Base-by-base conservation (phyloP, 2,113 vertebrate species). In the Anas platyrhynchos region DNA sequence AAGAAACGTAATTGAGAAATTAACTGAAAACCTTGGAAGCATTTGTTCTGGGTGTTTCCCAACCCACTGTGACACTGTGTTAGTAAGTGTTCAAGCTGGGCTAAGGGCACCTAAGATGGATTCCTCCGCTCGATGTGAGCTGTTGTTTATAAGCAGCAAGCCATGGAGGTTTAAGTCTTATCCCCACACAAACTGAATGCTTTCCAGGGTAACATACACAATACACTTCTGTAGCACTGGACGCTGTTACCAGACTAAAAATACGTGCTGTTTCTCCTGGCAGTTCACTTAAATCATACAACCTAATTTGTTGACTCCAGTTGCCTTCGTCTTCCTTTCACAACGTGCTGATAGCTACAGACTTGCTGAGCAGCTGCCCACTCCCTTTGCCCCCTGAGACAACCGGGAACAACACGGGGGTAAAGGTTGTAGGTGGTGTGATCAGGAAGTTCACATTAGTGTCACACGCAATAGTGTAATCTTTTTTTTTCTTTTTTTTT, bases 381-480 rank as follows among this genome's bases (percentile, higher is more conserved):
- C 41, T 96, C 68, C 31, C 73, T 88, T 94, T 87, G 74, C 72
- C 96, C 86, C 89, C 62, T 83, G 91, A 95, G 91, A 94, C 65
- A 48, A 69, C 29, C 59, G 77, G 62, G 81, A 94, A 89, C 68
- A 78, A 79, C 91, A 54, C 2, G 27, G 96, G 96, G 88, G 68
- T 96, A 88, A 94, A 93, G 83, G 90, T 81, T 97, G 77, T 82
- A 90, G 83, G 69, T 95, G 81, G 69, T 65, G 79, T 56, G 41
- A 85, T 82, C 75, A 87, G 94, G 83, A 97, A 93, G 86, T 89
- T 96, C 92, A 78, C 29, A 3, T 50, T 68, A 44, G 72, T 94
- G 89, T 96, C 83, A 96, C 88, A 77, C 1, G 17, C 52, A 78
- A 55, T 85, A 83, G 83, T 13, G 1, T 41, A 85, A 65, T 71